phyloP scores from a whole-genome alignment of 2,113 vertebrate species.

The Chaenocephalus aceratus region DNA sequence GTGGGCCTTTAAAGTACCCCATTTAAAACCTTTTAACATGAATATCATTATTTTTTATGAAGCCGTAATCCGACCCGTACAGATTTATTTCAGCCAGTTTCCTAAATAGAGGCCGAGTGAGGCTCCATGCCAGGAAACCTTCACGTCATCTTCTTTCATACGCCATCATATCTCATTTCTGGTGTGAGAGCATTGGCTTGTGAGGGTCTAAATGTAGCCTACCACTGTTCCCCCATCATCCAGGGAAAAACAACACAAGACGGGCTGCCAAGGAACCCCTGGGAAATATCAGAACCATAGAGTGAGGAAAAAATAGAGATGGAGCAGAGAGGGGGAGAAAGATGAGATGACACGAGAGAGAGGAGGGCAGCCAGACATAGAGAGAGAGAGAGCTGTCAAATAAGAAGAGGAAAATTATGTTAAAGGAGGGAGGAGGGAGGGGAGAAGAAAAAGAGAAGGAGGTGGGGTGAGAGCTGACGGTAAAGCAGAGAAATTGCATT shows the following conservation, averaged over 20 bases:
- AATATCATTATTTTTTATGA: slow-evolving; percentile 18
- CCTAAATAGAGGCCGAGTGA: slow-evolving; percentile 3
- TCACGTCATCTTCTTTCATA: not conserved
- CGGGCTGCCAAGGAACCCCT: not conserved
- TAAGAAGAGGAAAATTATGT: slow-evolving; percentile 14
- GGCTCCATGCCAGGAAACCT: slow-evolving; percentile 13
- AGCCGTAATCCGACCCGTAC: not conserved
- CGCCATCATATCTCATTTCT: slow-evolving; percentile 21
- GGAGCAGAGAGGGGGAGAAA: slow-evolving; percentile 17
- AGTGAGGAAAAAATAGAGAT: slow-evolving; percentile 10
- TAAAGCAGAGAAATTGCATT: slow-evolving; percentile 66
- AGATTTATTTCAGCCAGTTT: not conserved
- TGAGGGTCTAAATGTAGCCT: not conserved
- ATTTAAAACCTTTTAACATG: slow-evolving; percentile 9
- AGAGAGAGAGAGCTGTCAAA: slow-evolving; percentile 29
- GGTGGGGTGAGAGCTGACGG: slow-evolving; percentile 27
- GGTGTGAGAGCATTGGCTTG: not conserved
- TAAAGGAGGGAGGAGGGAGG: slow-evolving; percentile 25
- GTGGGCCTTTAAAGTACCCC: not conserved
- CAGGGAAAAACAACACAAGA: slow-evolving; percentile 26
- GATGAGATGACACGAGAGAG: slow-evolving; percentile 26
- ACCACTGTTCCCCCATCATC: slow-evolving; percentile 1
- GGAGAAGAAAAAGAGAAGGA: not conserved
- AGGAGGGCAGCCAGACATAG: not conserved
- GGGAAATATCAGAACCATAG: slow-evolving; percentile 59